Evolutionary conservation across 2,113 vertebrate species (phyloP), one percentile per base, ranked within the genome.

Genomic region (Chascanopsetta lugubris): DNA sequence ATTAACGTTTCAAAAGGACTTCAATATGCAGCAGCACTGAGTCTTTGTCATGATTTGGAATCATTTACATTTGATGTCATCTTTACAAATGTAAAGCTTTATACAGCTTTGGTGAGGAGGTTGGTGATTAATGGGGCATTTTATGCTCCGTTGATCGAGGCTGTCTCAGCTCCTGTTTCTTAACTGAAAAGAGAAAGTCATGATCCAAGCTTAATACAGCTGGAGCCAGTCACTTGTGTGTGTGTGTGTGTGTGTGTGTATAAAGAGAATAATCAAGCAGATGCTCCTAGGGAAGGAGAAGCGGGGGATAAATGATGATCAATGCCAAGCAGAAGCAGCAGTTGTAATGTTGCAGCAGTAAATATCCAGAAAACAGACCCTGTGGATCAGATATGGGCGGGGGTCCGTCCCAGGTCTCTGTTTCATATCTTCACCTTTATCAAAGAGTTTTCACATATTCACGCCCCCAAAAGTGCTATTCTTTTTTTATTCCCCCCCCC

Each of bases 401-500:
- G 26, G 32, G 38, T 66, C 32, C 67, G 13, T 47, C n/a, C 29
- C 42, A 58, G 21, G 50, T 50, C 32, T 74, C 58, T 29, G n/a
- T 50, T 36, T 56, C 24, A 61, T 53, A 43, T 60, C 21, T 46
- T 75, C 46, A 32, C 21, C 9, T 50, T 5, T 20, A 21, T 0
- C 48, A 15, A 22, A 42, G n/a, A 48, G 55, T 15, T 20, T 55
- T 53, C 69, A 20, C 32, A 42, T 27, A 22, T 11, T 73, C 1
- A n/a, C 59, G 42, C 57, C 25, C 10, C n/a, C 18, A 32, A 27
- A 53, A n/a, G 9, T n/a, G n/a, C n/a, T n/a, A 21, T 27, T 4
- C 25, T 30, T 36, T 21, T 36, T 34, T 25, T 32, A 15, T 64
- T 22, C 92, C 87, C 45, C 88, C 87, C 42, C 89, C 80, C 90